These are phyloP conservation scores for Vannuccia rotundouncinata DNA, from an alignment of 2,888 invertebrate species.

Conservation along the genomic window DNA sequence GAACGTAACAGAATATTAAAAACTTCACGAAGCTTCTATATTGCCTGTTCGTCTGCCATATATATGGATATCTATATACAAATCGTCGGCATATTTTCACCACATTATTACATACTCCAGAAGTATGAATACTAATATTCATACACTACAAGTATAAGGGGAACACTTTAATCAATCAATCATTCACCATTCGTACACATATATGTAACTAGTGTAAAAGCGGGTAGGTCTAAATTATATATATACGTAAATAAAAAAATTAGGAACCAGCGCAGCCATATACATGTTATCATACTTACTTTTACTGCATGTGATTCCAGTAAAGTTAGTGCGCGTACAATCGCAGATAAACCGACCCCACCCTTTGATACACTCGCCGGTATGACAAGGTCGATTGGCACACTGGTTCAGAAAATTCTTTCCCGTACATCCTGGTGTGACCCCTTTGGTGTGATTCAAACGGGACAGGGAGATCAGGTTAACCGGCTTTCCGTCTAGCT, in stretches of 20 bases:
- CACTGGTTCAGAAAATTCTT: not conserved
- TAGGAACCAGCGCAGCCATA: too few species aligned
- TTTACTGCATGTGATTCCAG: slow-evolving; percentile 63
- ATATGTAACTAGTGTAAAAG: not conserved
- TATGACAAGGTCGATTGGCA: slow-evolving; percentile 70
- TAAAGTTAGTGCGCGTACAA: slow-evolving; percentile 77
- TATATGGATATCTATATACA: too few species aligned
- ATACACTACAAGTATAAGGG: not conserved
- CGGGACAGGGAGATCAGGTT: slow-evolving; percentile 75
- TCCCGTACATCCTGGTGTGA: not conserved
- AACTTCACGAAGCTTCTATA: too few species aligned
- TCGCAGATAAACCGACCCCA: slow-evolving; percentile 92
- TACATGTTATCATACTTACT: too few species aligned
- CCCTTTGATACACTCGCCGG: slow-evolving; percentile 83
- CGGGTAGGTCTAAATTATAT: too few species aligned
- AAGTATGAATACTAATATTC: not conserved
- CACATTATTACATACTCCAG: not conserved
- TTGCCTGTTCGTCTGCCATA: not conserved
- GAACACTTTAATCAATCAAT: slow-evolving; percentile 12
- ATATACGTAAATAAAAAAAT: too few species aligned
- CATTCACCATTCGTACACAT: not conserved
- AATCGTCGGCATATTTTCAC: not conserved
- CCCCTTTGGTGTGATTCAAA: slow-evolving; percentile 60
- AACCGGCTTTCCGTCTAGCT: slow-evolving; percentile 33
- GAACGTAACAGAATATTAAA: not conserved